Evolutionary conservation across 2,113 vertebrate species (phyloP).

Genomic region (Diphyllodes magnificus): DNA sequence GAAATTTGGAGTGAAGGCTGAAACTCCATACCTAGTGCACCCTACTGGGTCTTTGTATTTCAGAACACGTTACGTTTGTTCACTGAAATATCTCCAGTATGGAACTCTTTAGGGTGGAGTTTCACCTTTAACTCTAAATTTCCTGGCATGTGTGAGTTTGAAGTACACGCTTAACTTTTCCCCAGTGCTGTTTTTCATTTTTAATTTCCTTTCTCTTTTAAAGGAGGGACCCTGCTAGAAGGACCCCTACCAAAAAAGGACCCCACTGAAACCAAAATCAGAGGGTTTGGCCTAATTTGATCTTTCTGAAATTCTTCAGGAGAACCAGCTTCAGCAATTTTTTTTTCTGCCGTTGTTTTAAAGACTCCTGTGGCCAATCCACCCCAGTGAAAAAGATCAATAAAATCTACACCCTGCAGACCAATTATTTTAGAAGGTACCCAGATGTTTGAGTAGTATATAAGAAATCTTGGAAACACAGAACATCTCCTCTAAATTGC

Average conservation of each 20-base stretch:
- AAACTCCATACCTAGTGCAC: slow-evolving; percentile 9
- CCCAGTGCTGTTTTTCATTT: slow-evolving; percentile 25
- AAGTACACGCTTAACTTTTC: background rate
- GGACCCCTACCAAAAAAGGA: slow-evolving; percentile 4
- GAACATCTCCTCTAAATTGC: background rate
- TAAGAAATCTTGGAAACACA: background rate
- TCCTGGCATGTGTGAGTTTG: slow-evolving; percentile 9
- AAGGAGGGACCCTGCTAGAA: slow-evolving; percentile 10
- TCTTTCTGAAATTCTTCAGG: slow-evolving; percentile 30
- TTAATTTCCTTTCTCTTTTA: slow-evolving; percentile 50
- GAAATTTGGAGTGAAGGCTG: slow-evolving; percentile 39
- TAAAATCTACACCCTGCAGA: background rate
- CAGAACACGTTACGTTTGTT: background rate
- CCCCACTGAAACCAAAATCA: background rate
- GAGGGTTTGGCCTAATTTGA: background rate
- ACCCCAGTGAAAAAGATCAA: background rate
- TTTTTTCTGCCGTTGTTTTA: background rate
- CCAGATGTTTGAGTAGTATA: background rate
- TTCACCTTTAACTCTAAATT: slow-evolving; percentile 51
- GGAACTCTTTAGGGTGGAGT: background rate
- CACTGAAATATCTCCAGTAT: background rate
- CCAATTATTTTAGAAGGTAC: background rate
- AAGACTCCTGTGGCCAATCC: background rate
- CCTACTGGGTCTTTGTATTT: slow-evolving; percentile 27
- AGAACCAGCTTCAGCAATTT: background rate